Evolutionary conservation across 2,113 vertebrate species (phyloP).

Genomic region (Phyllopteryx taeniolatus): DNA sequence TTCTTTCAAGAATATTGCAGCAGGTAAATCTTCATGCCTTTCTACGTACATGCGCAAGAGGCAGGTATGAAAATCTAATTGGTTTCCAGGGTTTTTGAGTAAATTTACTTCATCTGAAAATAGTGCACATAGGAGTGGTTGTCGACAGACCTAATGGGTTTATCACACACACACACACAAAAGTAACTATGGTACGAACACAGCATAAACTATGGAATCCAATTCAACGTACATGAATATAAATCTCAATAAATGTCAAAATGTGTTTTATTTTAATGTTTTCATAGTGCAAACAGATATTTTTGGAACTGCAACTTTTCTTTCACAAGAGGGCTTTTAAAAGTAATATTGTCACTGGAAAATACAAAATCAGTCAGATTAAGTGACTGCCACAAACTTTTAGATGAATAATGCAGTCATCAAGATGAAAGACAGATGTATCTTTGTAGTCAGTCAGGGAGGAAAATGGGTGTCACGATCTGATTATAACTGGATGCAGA

Average conservation of each 20-base stretch:
- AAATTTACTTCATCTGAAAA: background rate
- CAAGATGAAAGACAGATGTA: slow-evolving; percentile 49
- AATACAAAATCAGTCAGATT: slow-evolving; percentile 59
- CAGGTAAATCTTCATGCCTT: too few relatives aligned
- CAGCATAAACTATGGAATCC: background rate
- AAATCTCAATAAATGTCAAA: background rate
- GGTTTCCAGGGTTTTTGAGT: background rate
- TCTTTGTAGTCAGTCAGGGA: slow-evolving; percentile 59
- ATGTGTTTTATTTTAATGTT: background rate
- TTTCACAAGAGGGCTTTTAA: slow-evolving; percentile 14
- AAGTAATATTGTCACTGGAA: slow-evolving; percentile 35
- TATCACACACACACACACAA: too few relatives aligned
- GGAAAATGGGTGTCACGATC: slow-evolving; percentile 11
- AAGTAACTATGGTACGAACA: slow-evolving; percentile 6
- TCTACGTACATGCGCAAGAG: background rate
- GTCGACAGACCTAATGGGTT: slow-evolving; percentile 36
- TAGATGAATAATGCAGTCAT: slow-evolving; percentile 60
- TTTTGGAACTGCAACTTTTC: slow-evolving; percentile 2
- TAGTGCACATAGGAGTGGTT: slow-evolving; percentile 28
- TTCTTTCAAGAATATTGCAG: too few relatives aligned
- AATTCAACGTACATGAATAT: background rate
- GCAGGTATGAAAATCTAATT: background rate
- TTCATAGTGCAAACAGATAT: background rate
- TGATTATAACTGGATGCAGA: too few relatives aligned
- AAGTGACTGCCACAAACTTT: slow-evolving; percentile 45